A percentile compares a stretch with the other conserved stretches of the same genome.
Evolutionary conservation across 2,888 invertebrate genomes (phyloP).

Genomic region (Emesis russula): DNA sequence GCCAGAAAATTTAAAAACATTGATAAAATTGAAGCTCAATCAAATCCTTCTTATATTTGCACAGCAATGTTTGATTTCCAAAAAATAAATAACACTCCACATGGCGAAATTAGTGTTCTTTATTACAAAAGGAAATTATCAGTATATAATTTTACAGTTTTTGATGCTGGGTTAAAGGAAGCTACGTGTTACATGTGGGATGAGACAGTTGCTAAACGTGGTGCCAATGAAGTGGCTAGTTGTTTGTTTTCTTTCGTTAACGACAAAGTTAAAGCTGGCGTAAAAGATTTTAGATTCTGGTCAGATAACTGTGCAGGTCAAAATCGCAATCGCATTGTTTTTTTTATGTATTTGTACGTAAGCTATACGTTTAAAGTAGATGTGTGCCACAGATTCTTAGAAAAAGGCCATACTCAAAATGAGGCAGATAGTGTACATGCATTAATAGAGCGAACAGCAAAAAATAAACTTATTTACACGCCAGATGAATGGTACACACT

Average conservation of each 20-base stretch:
- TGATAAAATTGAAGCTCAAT: slow-evolving; percentile 71
- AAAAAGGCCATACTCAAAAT: slow-evolving; percentile 2
- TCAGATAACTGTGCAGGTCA: no score
- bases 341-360: slow-evolving; percentile 49
- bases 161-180: no score
- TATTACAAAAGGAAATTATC: no score
- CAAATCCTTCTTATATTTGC: slow-evolving; percentile 60
- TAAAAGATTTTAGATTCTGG: slow-evolving; percentile 4
- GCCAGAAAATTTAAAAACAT: slow-evolving; percentile 63
- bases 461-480: neutral
- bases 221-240: neutral
- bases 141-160: no score
- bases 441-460: slow-evolving; percentile 23
- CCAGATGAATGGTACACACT: slow-evolving; percentile 39
- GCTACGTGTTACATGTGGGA: no score
- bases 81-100: slow-evolving; percentile 66
- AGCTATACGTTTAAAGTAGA: slow-evolving; percentile 37
- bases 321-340: slow-evolving; percentile 16
- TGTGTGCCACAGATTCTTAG: slow-evolving; percentile 21
- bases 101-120: slow-evolving; percentile 40
- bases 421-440: neutral
- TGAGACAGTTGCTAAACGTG: no score
- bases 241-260: slow-evolving; percentile 50
- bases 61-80: slow-evolving; percentile 64
- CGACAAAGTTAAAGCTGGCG: slow-evolving; percentile 35